These are phyloP conservation scores for Monodelphis domestica DNA, from an alignment of 2,797 vertebrate species.

Conservation along the genomic window DNA sequence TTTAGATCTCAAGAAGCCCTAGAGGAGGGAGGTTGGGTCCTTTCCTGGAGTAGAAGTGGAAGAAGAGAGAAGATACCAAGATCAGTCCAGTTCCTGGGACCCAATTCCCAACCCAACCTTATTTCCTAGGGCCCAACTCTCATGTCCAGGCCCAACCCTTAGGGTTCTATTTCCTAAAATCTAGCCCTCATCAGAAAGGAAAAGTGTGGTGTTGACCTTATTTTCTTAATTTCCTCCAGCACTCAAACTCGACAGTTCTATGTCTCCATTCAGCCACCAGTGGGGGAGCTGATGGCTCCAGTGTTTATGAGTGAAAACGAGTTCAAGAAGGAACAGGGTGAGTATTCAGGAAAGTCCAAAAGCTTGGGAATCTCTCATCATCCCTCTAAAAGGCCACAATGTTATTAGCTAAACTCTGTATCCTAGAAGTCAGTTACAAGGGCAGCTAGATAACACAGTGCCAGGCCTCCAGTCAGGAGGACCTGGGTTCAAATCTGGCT, in stretches of 20 bases:
- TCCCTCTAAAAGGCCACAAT: background rate
- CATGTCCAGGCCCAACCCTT: background rate
- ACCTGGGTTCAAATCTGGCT: too few relatives aligned
- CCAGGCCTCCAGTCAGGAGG: too few relatives aligned
- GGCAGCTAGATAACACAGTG: too few relatives aligned
- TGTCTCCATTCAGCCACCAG: slow-evolving; percentile 95
- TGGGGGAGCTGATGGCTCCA: slow-evolving; percentile 96
- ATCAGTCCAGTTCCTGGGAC: background rate
- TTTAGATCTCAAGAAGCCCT: background rate
- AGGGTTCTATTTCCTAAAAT: background rate
- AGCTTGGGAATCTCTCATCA: background rate
- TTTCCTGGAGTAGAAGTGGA: background rate
- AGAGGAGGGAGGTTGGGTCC: background rate
- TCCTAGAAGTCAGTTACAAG: too few relatives aligned
- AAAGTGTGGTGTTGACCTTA: background rate
- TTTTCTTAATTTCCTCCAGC: slow-evolving; percentile 80
- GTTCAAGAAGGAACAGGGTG: slow-evolving; percentile 98
- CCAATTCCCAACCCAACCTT: background rate
- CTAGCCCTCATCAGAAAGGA: background rate
- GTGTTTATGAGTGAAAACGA: slow-evolving; percentile 97
- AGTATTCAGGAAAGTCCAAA: slow-evolving; percentile 69
- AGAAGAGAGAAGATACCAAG: background rate
- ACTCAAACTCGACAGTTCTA: slow-evolving; percentile 96
- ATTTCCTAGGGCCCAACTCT: background rate
- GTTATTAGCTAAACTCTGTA: background rate